Evolutionary conservation across 1,140 invertebrate genomes (phyloP), one percentile per base, ranked within the genome.

Genomic region (Lamellibrachia luymesi): DNA sequence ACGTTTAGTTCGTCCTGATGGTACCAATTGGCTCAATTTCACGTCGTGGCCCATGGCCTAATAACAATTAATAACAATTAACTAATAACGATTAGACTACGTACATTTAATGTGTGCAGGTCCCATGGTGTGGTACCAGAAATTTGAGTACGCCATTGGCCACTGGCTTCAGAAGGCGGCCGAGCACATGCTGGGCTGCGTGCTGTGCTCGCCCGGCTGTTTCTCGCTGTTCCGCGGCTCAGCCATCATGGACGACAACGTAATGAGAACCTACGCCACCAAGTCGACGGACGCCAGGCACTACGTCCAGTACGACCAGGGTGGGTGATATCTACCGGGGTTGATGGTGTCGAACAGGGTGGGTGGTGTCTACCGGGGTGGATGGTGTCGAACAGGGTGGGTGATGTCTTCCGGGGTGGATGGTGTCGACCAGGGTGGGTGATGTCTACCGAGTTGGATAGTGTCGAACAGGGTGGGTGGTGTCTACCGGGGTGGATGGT

Each of bases 121-220:
- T 90, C 96, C 96, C 1, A 97, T 97, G 96, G 96, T 97, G 2
- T 97, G 97, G 97, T 97, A 97, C 94, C 97, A 97, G 95, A 97
- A 97, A 94, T 97, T 97, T 95, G 97, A 97, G 94, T 97, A 97
- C 94, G 97, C 97, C 10, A 96, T 97, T 93, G 97, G 97, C 90
- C 97, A 97, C 97, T 97, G 97, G 97, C 95, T 97, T 10, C 97
- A 97, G 95, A 97, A 97, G 95, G 97, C 97, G 10, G 97, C 97
- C 13, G 97, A 97, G 94, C 97, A 97, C 94, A 97, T 97, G 96
- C 97, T 97, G 95, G 97, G 97, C 52, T 97, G 97, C 95, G 97
- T 97, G 2, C 96, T 97, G 8, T 97, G 97, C 95, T 97, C 97
- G 94, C 97, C 97, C 13, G 97, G 97, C 1, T 97, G 97, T 93